Base-by-base conservation (phyloP, 2,888 invertebrate species). In the Lottia scabra region DNA sequence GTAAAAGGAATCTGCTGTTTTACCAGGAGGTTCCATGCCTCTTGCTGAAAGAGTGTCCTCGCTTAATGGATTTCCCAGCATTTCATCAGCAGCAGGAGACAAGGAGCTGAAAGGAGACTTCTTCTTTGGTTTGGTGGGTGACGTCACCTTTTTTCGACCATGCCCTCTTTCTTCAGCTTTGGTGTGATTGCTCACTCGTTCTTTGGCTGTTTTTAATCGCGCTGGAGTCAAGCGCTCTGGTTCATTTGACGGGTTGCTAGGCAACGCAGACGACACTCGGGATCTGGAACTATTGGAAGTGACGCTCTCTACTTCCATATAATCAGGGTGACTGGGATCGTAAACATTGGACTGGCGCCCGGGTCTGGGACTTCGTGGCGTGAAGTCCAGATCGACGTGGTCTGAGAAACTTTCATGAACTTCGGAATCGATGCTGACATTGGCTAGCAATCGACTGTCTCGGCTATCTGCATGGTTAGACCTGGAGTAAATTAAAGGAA, bases 91-190 rank as follows among this genome's bases (percentile, higher is more conserved):
- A 64, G 46, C 69, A 65, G 23, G 62, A 27, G 26, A 26, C 8
- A 19, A 38, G n/a, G 63, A 63, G 30, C 30, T 27, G 15, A 26
- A 45, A 3, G 44, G 70, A 43, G 76, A 76, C 65, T 75, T 78
- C 13, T 23, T 56, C 69, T 76, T 78, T 4, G 78, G 71, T 70
- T 80, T 80, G 30, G 80, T 74, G 15, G 83, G 81, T 10, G 82
- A 80, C 0, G 75, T 68, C 27, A 75, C 66, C 72, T 80, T 80
- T 64, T 73, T 71, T 56, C 76, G 68, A 45, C 71, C 73, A 43
- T 89, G 89, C 12, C 93, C 93, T 87, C 93, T 91, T 88, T 94
- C 94, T 80, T 94, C 93, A 63, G 93, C 92, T 86, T 93, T 93
- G 70, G 92, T 91, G 83, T 93, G 93, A 84, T 91, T 91, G 88